phyloP scores from a whole-genome alignment of 2,888 invertebrate genomes.

The Leptogaster cylindrica region DNA sequence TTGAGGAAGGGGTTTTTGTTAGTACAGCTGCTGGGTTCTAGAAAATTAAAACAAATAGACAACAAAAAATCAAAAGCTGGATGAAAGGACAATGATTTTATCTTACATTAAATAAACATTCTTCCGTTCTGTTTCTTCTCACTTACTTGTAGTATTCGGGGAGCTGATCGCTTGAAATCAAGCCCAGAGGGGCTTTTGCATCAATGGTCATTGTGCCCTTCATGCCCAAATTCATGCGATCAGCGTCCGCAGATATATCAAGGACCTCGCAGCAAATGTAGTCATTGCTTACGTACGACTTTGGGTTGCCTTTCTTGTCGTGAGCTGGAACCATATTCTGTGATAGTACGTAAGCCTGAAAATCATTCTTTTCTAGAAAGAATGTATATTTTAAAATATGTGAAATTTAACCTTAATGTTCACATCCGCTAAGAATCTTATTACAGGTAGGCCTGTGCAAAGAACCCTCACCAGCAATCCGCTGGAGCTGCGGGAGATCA shows the following conservation, averaged over 20 bases:
- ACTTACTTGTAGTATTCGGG: slow-evolving; percentile 85
- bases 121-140: no score
- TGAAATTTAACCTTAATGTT: slow-evolving; percentile 76
- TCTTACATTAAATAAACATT: not conserved
- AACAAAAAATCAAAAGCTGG: slow-evolving; percentile 1
- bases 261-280: slow-evolving; percentile 87
- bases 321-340: slow-evolving; percentile 63
- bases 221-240: slow-evolving; percentile 88
- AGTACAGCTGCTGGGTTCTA: not conserved
- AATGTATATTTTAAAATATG: not conserved
- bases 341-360: slow-evolving; percentile 49
- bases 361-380: not conserved
- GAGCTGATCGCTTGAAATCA: slow-evolving; percentile 82
- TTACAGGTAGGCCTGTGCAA: slow-evolving; percentile 80
- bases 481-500: slow-evolving; percentile 75
- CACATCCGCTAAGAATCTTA: slow-evolving; percentile 83
- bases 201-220: slow-evolving; percentile 76
- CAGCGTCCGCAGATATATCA: slow-evolving; percentile 84
- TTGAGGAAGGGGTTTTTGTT: not conserved
- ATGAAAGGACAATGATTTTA: not conserved
- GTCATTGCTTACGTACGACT: slow-evolving; percentile 82
- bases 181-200: slow-evolving; percentile 78
- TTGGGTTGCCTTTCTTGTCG: slow-evolving; percentile 79
- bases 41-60: not conserved
- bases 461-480: slow-evolving; percentile 82